Evolutionary conservation across 2,797 vertebrate genomes (phyloP).

Genomic region (Myotis daubentonii): DNA sequence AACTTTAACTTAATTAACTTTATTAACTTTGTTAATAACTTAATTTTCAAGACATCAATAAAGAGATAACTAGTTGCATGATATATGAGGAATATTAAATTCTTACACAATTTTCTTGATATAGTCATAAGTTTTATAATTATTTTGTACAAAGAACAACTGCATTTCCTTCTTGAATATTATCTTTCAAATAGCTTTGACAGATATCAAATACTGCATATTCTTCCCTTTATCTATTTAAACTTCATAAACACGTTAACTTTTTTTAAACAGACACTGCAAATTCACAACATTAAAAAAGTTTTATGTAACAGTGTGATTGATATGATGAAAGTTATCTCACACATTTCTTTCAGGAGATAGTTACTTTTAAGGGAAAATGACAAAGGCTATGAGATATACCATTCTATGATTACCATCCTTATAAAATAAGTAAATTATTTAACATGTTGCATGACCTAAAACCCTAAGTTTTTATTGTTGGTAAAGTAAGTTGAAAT

Average conservation of each 20-base stretch:
- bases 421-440: conserved; percentile 36
- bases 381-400: background rate
- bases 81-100: background rate
- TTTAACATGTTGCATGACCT: background rate
- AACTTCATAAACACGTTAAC: conserved; percentile 16
- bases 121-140: background rate
- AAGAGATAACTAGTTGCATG: background rate
- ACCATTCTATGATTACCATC: background rate
- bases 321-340: background rate
- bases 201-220: background rate
- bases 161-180: background rate
- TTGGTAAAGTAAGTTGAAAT: background rate
- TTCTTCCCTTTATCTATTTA: conserved; percentile 1
- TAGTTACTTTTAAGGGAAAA: conserved; percentile 28
- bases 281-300: conserved; percentile 24
- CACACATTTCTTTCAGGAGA: background rate
- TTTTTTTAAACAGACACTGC: background rate
- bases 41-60: too few species aligned
- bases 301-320: background rate
- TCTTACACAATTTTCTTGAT: background rate
- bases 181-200: conserved; percentile 26
- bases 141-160: conserved; percentile 5
- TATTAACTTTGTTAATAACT: too few species aligned
- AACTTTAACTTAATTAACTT: background rate
- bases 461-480: background rate